Evolutionary conservation across 30 jellyfish, hydroid and myxozoan genomes (phyloP), one percentile per base, ranked within the genome.

Genomic region (Pelagia noctiluca): DNA sequence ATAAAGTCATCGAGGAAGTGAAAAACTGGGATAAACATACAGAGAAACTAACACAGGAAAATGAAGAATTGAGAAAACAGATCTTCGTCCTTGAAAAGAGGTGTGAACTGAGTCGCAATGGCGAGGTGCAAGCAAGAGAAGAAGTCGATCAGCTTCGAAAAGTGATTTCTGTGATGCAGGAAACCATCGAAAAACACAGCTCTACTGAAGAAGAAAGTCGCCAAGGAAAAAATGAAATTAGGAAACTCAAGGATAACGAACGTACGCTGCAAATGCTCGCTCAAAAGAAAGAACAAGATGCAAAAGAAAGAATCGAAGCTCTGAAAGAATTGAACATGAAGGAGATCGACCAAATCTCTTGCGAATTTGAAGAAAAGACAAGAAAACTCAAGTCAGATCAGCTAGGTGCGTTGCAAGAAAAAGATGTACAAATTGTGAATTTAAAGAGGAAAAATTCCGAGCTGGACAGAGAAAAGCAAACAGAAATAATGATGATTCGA

Each of bases 91-190:
- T 82, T 32, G 67, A 75, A 13, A 82, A 82, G 22, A 53, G 82
- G 36, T 82, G 86, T 33, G 86, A 68, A 31, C 79, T 82, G 67
- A 82, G 23, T 36, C 69, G 61, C 36, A 82, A 82, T 76, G 62
- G 72, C 42, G 92, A 82, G 53, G 64, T 64, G 38, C 92, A 82
- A 47, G 72, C 86, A n/a, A 68, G 64, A 62, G 85, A 82, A 22
- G 92, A 82, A 47, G 63, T 70, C 65, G 82, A 52, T 4, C 92
- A 70, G 50, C 85, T 82, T 49, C 92, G 74, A 32, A 52, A 70
- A 28, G 46, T 82, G 29, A 67, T 70, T 1, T 1, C 86, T 10
- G 57, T 65, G 4, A 35, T 82, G 65, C 92, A 82, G 54, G 82
- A 60, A 61, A 70, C 92, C 4, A 38, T 82, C 11, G 75, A 82